Evolutionary conservation across 2,888 invertebrate species (phyloP).

Genomic region (Diabrotica balteata): DNA sequence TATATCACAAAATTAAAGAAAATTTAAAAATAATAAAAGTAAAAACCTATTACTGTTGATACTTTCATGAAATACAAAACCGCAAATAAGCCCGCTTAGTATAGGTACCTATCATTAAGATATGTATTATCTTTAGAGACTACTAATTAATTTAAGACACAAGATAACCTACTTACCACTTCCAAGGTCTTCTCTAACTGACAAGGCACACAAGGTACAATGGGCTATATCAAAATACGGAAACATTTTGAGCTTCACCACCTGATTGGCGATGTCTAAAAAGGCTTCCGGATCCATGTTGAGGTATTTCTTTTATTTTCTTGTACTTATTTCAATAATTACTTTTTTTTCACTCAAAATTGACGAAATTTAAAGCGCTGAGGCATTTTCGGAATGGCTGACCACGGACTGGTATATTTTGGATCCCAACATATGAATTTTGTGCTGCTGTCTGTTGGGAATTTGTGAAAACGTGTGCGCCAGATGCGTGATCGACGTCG

Average conservation of each 20-base stretch:
- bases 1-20: too few relatives aligned
- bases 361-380: conserved; percentile 18
- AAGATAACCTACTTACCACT: conserved; percentile 69
- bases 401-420: conserved; percentile 37
- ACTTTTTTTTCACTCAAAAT: background rate
- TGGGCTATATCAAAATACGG: conserved; percentile 99
- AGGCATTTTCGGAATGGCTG: conserved; percentile 37
- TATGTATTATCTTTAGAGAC: too few relatives aligned
- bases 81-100: too few relatives aligned
- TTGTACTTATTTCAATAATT: conserved; percentile 8
- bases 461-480: background rate
- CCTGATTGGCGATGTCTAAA: conserved; percentile 97
- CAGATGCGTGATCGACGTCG: background rate
- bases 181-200: conserved; percentile 94
- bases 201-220: conserved; percentile 91
- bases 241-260: conserved; percentile 98
- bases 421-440: background rate
- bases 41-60: too few relatives aligned
- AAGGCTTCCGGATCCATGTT: conserved; percentile 95
- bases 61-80: too few relatives aligned
- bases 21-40: too few relatives aligned
- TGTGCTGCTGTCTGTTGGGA: background rate
- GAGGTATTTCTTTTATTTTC: conserved; percentile 5
- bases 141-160: too few relatives aligned
- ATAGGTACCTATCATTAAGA: too few relatives aligned